Percentiles rank a stretch among this genome's conserved stretches.
Conservation (phyloP, 2,797 vertebrate genomes). For the Chrosomus eos region DNA sequence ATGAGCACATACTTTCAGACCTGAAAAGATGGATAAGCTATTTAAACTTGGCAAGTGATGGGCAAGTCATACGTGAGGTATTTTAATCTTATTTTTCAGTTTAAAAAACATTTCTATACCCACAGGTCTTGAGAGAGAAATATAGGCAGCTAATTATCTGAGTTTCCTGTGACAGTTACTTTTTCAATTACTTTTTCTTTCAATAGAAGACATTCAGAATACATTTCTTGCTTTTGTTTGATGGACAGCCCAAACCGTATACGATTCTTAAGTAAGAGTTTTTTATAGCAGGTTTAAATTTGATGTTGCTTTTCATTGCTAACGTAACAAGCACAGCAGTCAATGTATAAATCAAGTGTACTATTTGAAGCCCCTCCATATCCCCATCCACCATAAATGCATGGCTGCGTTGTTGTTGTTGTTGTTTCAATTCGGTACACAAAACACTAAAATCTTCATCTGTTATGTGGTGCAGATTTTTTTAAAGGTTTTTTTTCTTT, state of each 20-base stretch:
- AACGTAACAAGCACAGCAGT: background rate
- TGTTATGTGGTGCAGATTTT: background rate
- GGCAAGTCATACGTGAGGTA: background rate
- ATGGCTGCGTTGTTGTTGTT: background rate
- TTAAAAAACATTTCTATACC: too few relatives aligned
- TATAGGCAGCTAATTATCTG: background rate
- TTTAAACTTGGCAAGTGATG: background rate
- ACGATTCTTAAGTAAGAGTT: background rate
- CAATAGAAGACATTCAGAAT: background rate
- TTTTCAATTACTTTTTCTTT: background rate
- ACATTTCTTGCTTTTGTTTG: background rate
- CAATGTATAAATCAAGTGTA: background rate
- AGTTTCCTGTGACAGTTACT: background rate
- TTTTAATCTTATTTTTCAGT: background rate
- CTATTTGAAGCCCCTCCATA: background rate
- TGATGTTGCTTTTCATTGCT: background rate
- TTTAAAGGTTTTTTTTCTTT: slow-evolving; percentile 43
- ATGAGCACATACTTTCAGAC: slow-evolving; percentile 4
- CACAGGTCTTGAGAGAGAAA: background rate
- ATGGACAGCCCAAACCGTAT: slow-evolving; percentile 20
- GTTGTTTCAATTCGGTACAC: background rate
- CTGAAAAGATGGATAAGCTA: background rate
- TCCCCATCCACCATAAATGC: background rate
- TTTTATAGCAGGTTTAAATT: background rate
- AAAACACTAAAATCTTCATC: background rate